Evolutionary conservation across 2,113 vertebrate genomes (phyloP), one percentile per base, ranked within the genome.

Genomic region (Neolamprologus tretocephalus): DNA sequence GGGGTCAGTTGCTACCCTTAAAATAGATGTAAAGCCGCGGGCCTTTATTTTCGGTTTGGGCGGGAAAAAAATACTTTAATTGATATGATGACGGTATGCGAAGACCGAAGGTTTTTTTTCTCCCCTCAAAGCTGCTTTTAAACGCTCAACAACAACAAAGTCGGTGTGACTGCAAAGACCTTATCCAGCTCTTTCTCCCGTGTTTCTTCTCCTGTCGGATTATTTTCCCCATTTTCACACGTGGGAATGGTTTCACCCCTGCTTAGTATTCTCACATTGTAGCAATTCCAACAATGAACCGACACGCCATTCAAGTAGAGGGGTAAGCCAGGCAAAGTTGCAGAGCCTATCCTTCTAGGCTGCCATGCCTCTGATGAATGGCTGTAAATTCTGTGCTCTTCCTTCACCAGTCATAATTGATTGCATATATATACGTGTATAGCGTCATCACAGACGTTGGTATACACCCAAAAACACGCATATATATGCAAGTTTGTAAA

Each of bases 261-360:
- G 85, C 87, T 96, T 96, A 92, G 93, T 94, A 95, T 96, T 94
- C 95, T 94, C 94, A 86, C 92, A 92, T 91, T 94, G 95, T 94
- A 92, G 89, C 89, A 81, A 86, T 91, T 80, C 90, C 90, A 95
- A 96, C 95, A 96, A 96, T 94, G 93, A 96, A 80, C 89, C 90
- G 92, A 91, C 93, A 90, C 93, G 92, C 90, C 91, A 95, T 95
- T 96, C 95, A 96, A 68, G 92, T 37, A 89, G 49, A 91, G 86
- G 89, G 89, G 91, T 71, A 93, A 89, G 80, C 89, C 80, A 53
- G 71, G 89, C 87, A 93, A 94, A 95, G 96, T 95, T 95, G 92
- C 89, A 85, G 86, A 71, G 53, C 86, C 89, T 80, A 94, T 94
- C 90, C 90, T 89, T 92, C 84, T 63, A 90, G 91, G 86, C 83